Percentiles rank a stretch among this genome's conserved stretches.
Conservation (phyloP, 2,113 vertebrate species). For the Lota lota region DNA sequence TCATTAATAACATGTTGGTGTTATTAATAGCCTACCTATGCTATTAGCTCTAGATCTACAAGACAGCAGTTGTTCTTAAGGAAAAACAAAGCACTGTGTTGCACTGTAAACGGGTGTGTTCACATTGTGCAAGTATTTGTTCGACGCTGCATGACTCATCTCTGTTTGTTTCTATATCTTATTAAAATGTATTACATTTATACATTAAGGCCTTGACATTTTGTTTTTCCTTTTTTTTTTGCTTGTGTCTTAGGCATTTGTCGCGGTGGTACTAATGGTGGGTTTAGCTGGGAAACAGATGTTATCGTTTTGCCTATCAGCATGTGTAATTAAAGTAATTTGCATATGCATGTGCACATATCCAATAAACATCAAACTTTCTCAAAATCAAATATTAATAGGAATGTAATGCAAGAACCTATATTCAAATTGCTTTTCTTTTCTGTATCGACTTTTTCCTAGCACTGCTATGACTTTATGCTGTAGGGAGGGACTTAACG, state of each 20-base stretch:
- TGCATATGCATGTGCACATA: conserved; percentile 71
- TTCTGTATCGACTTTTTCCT: background rate
- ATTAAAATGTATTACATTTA: conserved; percentile 65
- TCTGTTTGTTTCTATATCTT: conserved; percentile 62
- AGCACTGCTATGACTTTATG: no score
- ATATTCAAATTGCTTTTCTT: background rate
- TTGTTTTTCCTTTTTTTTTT: conserved; percentile 6
- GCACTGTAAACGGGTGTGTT: conserved; percentile 46
- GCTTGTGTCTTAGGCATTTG: conserved; percentile 37
- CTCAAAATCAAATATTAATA: conserved; percentile 60
- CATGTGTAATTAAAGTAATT: conserved; percentile 77
- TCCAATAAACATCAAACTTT: conserved; percentile 47
- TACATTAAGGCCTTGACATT: conserved; percentile 52
- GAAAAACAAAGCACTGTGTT: conserved; percentile 36
- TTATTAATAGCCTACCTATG: no score
- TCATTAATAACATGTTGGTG: background rate
- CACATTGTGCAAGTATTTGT: conserved; percentile 62
- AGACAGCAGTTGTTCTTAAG: conserved; percentile 28
- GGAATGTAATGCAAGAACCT: background rate
- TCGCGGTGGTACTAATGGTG: conserved; percentile 57
- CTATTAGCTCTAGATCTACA: background rate
- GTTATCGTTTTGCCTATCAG: conserved; percentile 75
- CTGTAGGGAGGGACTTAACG: no score
- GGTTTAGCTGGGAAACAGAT: conserved; percentile 70
- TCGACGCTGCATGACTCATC: conserved; percentile 47